Evolutionary conservation across 2,888 invertebrate genomes (phyloP).

Genomic region (Tanypteryx hageni): DNA sequence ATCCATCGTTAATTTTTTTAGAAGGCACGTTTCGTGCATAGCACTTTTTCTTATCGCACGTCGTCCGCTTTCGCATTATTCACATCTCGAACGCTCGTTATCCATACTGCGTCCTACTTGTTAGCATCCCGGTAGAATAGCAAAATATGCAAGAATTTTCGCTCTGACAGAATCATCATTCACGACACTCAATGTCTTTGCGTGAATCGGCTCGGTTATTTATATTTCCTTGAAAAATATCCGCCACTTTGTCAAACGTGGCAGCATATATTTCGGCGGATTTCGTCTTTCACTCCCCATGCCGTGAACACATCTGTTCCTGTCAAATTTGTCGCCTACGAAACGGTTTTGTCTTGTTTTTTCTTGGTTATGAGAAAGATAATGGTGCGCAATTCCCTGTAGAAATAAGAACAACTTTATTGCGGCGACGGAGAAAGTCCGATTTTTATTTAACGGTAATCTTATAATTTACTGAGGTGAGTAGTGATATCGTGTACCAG

Average conservation of each 20-base stretch:
- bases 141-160: not conserved
- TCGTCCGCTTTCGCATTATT: too few relatives aligned
- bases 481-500: too few relatives aligned
- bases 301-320: not conserved
- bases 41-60: too few relatives aligned
- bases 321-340: not conserved
- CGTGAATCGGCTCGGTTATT: slow-evolving; percentile 14
- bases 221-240: slow-evolving; percentile 22
- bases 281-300: not conserved
- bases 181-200: slow-evolving; percentile 22
- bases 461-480: too few relatives aligned
- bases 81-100: too few relatives aligned
- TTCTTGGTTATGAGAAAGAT: not conserved
- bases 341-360: not conserved
- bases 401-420: not conserved
- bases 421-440: too few relatives aligned
- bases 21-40: too few relatives aligned
- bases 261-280: slow-evolving; percentile 15
- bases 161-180: not conserved
- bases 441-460: too few relatives aligned
- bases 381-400: not conserved
- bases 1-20: too few relatives aligned
- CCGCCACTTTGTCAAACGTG: not conserved
- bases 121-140: not conserved
- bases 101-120: not conserved